Evolutionary conservation across 1,140 invertebrate species (phyloP).

Genomic region (Aradophagus sp.): DNA sequence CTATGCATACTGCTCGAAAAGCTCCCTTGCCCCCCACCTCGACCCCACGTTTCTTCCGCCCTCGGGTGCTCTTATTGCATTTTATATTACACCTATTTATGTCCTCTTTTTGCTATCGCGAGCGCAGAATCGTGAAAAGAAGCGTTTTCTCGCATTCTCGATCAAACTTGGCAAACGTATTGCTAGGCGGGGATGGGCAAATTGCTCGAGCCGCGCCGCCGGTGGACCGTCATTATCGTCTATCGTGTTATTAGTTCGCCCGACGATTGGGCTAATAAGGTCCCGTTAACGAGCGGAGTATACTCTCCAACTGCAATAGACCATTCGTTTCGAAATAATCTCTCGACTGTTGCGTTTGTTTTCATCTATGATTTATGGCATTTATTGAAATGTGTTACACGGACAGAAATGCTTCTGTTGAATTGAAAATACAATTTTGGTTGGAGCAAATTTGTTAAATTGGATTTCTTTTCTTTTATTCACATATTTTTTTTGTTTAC

Average conservation of each 20-base stretch:
- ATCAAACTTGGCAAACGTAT: slow-evolving; percentile 55
- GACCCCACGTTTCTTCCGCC: slow-evolving; percentile 39
- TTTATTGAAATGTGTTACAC: too few species aligned
- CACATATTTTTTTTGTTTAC: too few species aligned
- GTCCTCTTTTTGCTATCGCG: slow-evolving; percentile 52
- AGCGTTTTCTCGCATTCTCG: slow-evolving; percentile 58
- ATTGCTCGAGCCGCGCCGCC: slow-evolving; percentile 40
- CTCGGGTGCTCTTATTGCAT: slow-evolving; percentile 69
- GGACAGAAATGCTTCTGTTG: too few species aligned
- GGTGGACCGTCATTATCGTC: slow-evolving; percentile 60
- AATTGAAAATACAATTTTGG: too few species aligned
- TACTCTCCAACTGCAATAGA: slow-evolving; percentile 52
- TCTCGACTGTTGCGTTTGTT: slow-evolving; percentile 53
- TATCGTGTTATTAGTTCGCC: slow-evolving; percentile 67
- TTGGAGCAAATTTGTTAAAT: too few species aligned
- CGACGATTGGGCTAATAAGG: slow-evolving; percentile 63
- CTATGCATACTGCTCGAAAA: slow-evolving; percentile 60
- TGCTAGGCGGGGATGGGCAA: slow-evolving; percentile 41
- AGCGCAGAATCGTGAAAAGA: slow-evolving; percentile 42
- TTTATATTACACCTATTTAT: slow-evolving; percentile 68
- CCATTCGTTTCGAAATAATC: slow-evolving; percentile 50
- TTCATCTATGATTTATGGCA: too few species aligned
- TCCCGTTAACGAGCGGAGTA: slow-evolving; percentile 54
- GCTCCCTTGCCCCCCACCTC: slow-evolving; percentile 2
- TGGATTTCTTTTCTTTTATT: too few species aligned